phyloP scores from a whole-genome alignment of 1,140 invertebrate species.

The Laodelphax striatellus region DNA sequence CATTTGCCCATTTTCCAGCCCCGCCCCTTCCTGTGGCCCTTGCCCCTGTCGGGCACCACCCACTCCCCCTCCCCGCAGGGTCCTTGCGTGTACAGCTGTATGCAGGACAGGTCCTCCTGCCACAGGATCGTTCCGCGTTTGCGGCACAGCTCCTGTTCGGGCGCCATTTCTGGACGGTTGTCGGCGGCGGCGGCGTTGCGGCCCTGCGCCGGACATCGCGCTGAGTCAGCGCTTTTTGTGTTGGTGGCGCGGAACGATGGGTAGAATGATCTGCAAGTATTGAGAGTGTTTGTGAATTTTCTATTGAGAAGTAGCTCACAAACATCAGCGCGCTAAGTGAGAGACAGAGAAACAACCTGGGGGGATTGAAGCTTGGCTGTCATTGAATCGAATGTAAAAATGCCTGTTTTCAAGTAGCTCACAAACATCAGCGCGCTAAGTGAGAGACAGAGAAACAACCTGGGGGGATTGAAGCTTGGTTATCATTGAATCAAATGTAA shows the following conservation, averaged over 20 bases:
- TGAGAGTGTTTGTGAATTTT: neutral
- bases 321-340: too few relatives aligned
- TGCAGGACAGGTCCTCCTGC: conserved; percentile 18
- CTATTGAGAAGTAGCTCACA: too few relatives aligned
- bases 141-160: conserved; percentile 15
- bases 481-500: too few relatives aligned
- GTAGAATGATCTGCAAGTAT: conserved; percentile 19
- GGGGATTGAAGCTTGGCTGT: too few relatives aligned
- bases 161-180: neutral
- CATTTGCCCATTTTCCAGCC: conserved; percentile 34
- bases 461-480: too few relatives aligned
- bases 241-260: conserved; percentile 1
- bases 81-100: conserved; percentile 29
- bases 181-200: neutral
- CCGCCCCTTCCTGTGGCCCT: conserved; percentile 27
- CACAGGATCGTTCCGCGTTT: conserved; percentile 21
- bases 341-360: too few relatives aligned
- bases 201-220: neutral
- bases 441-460: too few relatives aligned
- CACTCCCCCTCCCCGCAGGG: conserved; percentile 61
- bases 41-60: conserved; percentile 42
- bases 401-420: too few relatives aligned
- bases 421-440: too few relatives aligned
- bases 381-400: too few relatives aligned
- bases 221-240: neutral